Base-by-base conservation (phyloP, 2,888 invertebrate species). In the Acholoe squamosa region DNA sequence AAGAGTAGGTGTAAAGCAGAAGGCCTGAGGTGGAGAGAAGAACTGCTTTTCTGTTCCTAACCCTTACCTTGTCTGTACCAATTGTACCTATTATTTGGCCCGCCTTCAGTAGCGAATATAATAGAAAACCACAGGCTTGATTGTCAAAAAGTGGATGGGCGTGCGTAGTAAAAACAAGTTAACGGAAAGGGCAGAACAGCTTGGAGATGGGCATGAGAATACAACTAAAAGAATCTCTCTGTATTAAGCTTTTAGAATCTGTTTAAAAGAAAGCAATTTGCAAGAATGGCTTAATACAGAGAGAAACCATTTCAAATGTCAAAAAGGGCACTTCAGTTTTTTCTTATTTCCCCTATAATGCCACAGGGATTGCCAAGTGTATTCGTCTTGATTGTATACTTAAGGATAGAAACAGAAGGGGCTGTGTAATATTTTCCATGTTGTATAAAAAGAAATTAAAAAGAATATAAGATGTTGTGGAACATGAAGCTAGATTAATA, bases 51-150 rank as follows among this genome's bases (percentile, higher is more conserved):
- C 31, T 86, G 86, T 86, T 54, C 86, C 86, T 56, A 56, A 56
- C 54, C n/a, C 90, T 90, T 90, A 90, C 90, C 90, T 90, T 90
- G 90, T 52, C 56, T 76, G 84, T 90, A 90, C 90, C 90, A 90
- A 54, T 90, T 90, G 84, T 90, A 90, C 90, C 90, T 76, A 54
- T 54, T 84, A 90, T 19, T 80, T 51, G 76, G 76, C 76, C 76
- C 52, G 56, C 89, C 89, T 89, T 89, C 52, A 76, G 71, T 16
- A 22, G 34, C 22, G 89, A 89, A 51, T 76, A 43, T 10, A 89
- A 89, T 51, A 89, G 77, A 89, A 89, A 89, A 76, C 51, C 51
- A 76, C 51, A 86, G 86, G 86, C 86, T 86, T 52, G 56, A 52
- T 54, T 86, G 86, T 86, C 86, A 86, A 54, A 86, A 86, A 54